These are phyloP conservation scores for Aplodontia rufa DNA, from an alignment of 2,113 vertebrate species.

Conservation along the genomic window DNA sequence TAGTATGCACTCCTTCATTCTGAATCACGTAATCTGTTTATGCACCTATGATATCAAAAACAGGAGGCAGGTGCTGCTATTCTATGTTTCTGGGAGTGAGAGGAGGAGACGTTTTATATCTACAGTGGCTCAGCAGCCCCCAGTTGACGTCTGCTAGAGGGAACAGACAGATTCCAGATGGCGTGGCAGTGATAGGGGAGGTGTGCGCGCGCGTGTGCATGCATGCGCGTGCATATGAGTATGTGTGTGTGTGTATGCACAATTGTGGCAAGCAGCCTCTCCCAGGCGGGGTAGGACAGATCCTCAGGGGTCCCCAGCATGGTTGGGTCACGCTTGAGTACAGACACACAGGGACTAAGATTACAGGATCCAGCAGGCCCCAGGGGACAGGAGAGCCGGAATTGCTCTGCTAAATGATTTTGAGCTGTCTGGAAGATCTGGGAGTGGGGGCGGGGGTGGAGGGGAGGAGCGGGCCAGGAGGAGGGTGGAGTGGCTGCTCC, in stretches of 20 bases:
- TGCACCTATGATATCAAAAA: slow-evolving; percentile 58
- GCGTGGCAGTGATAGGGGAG: slow-evolving; percentile 49
- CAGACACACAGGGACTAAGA: neutral
- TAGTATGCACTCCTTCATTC: neutral
- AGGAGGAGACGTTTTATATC: slow-evolving; percentile 61
- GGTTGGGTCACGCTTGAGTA: slow-evolving; percentile 58
- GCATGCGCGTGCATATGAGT: neutral
- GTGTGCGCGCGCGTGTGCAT: neutral
- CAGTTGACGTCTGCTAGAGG: slow-evolving; percentile 69
- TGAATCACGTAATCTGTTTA: neutral
- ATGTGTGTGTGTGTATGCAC: neutral
- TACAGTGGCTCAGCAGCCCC: slow-evolving; percentile 33
- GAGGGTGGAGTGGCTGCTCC: neutral
- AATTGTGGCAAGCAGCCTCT: slow-evolving; percentile 40
- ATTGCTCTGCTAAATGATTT: slow-evolving; percentile 47
- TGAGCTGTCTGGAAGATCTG: neutral
- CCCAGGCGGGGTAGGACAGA: slow-evolving; percentile 18
- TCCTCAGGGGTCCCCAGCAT: slow-evolving; percentile 21
- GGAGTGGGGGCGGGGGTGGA: neutral
- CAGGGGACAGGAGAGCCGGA: slow-evolving; percentile 1
- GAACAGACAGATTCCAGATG: slow-evolving; percentile 83
- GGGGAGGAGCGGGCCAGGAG: neutral
- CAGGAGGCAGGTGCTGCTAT: slow-evolving; percentile 64
- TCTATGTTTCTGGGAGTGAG: neutral
- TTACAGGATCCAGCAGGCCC: slow-evolving; percentile 38